Percentiles rank a stretch among this genome's conserved stretches.
Evolutionary conservation across 2,797 vertebrate genomes (phyloP).

Genomic region (Pelodytes ibericus): DNA sequence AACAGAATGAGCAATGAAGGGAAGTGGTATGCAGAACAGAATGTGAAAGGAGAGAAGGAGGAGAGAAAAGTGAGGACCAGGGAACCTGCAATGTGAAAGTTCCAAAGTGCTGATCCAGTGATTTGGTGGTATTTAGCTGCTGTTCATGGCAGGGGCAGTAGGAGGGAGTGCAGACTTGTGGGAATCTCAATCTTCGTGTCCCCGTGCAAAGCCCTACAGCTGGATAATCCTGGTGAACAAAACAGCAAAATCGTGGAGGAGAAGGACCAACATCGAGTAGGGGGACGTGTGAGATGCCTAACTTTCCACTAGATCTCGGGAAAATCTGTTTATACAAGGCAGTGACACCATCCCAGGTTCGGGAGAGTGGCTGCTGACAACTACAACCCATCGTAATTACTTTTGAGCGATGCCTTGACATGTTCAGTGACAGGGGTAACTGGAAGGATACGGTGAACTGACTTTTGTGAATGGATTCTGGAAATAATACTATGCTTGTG

Average conservation of each 20-base stretch:
- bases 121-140: slow-evolving; percentile 20
- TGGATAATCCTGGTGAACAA: not conserved
- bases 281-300: not conserved
- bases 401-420: not conserved
- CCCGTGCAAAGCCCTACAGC: not conserved
- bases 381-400: not conserved
- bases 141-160: slow-evolving; percentile 21
- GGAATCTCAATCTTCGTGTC: slow-evolving; percentile 7
- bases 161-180: slow-evolving; percentile 25
- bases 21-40: not conserved
- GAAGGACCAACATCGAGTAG: not conserved
- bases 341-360: not conserved
- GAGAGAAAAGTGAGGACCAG: not conserved
- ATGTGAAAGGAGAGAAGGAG: not conserved
- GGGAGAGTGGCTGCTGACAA: not conserved
- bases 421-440: not conserved
- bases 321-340: not conserved
- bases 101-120: slow-evolving; percentile 19
- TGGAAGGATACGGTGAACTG: not conserved
- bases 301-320: not conserved
- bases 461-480: not conserved
- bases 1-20: not conserved
- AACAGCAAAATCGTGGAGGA: not conserved
- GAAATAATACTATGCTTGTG: not conserved
- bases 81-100: not conserved